Percentiles rank a stretch among this genome's conserved stretches.
phyloP scores from a whole-genome alignment of 2,113 vertebrate species.

The Pseudopipra pipra region DNA sequence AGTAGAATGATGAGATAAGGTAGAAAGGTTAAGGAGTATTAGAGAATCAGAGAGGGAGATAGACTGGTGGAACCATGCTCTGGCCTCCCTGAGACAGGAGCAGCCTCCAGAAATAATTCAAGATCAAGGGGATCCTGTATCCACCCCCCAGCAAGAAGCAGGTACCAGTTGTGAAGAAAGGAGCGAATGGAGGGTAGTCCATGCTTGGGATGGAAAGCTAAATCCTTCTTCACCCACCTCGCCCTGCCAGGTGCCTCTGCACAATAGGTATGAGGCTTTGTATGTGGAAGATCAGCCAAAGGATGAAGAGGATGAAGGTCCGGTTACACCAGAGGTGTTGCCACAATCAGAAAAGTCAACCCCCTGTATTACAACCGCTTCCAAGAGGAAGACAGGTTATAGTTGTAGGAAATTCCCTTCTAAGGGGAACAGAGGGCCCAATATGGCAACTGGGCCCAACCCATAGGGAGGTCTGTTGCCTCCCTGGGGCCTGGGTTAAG shows the following conservation, averaged over 20 bases:
- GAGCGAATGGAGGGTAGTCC: neutral
- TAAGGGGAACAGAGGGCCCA: neutral
- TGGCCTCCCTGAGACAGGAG: neutral
- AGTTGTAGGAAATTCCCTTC: too few species aligned
- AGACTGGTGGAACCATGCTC: neutral
- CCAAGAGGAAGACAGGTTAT: neutral
- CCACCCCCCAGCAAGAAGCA: neutral
- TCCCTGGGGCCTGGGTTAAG: neutral
- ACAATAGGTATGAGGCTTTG: neutral
- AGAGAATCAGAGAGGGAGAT: neutral
- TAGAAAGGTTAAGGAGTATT: neutral
- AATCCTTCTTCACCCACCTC: neutral
- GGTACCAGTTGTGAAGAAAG: neutral
- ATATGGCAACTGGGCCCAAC: neutral
- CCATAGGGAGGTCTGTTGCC: neutral
- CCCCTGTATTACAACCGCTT: neutral
- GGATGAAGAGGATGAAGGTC: neutral
- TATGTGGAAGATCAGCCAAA: neutral
- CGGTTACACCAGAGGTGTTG: neutral
- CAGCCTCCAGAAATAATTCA: neutral
- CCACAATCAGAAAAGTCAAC: neutral
- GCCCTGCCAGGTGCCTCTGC: neutral
- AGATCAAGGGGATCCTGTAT: neutral
- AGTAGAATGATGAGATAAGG: neutral
- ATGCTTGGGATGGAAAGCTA: neutral